Percentiles rank a stretch among this genome's conserved stretches.
Conservation (phyloP, 2,113 vertebrate genomes). For the Ptychochromis oligacanthus region DNA sequence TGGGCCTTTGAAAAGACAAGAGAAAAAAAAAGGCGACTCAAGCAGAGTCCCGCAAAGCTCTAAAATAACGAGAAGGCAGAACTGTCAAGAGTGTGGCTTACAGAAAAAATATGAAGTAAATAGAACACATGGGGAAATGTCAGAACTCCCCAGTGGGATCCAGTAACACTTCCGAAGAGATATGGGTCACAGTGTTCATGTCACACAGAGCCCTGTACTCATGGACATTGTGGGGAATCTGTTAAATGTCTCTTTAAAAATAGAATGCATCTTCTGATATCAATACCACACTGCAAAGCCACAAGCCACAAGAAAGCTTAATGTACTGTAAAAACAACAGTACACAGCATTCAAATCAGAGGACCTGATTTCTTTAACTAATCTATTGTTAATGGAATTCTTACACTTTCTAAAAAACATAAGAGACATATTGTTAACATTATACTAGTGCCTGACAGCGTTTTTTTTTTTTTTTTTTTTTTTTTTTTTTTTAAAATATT, state of each 20-base stretch:
- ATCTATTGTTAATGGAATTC: not conserved
- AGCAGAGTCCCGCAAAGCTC: conserved; percentile 45
- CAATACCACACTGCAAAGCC: not conserved
- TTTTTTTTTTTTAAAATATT: no score
- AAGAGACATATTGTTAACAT: not conserved
- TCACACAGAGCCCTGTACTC: conserved; percentile 58
- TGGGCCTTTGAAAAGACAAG: conserved; percentile 40
- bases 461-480: not conserved
- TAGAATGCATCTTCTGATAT: conserved; percentile 36
- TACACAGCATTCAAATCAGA: not conserved
- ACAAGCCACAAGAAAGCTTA: conserved; percentile 27
- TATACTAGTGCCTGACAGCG: not conserved
- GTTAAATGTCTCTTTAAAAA: conserved; percentile 62
- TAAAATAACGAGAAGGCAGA: conserved; percentile 68
- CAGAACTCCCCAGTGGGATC: conserved; percentile 71
- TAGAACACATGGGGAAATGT: conserved; percentile 72
- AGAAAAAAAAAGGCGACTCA: conserved; percentile 1
- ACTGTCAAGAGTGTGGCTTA: conserved; percentile 61
- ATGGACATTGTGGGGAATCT: conserved; percentile 64
- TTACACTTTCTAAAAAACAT: not conserved
- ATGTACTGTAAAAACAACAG: conserved; percentile 24
- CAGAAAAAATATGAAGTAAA: conserved; percentile 58
- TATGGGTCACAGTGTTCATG: conserved; percentile 72
- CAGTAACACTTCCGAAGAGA: conserved; percentile 65
- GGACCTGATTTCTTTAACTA: not conserved